phyloP scores from a whole-genome alignment of 2,113 vertebrate genomes.

The Pygoscelis adeliae region DNA sequence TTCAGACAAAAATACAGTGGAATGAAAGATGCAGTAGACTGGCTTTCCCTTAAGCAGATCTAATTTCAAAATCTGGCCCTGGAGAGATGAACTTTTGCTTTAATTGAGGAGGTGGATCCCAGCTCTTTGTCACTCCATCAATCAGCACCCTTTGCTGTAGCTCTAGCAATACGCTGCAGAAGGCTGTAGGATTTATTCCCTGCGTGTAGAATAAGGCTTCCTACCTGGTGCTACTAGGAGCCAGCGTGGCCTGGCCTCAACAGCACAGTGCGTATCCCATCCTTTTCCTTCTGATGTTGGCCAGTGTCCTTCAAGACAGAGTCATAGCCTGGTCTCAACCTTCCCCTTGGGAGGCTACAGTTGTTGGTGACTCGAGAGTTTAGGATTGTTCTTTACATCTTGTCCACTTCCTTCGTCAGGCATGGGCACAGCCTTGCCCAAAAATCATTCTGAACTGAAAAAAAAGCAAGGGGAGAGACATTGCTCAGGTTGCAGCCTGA shows the following conservation, averaged over 20 bases:
- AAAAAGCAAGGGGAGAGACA: neutral
- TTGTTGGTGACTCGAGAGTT: neutral
- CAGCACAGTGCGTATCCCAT: neutral
- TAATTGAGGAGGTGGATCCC: conserved; percentile 65
- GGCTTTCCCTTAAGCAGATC: conserved; percentile 58
- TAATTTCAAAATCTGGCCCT: conserved; percentile 50
- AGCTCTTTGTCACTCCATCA: conserved; percentile 52
- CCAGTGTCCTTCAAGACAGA: neutral
- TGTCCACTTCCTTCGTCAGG: neutral
- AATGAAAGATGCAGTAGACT: conserved; percentile 59
- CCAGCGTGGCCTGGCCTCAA: fast-evolving
- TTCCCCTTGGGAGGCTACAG: neutral
- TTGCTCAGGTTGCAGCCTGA: neutral
- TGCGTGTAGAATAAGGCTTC: neutral
- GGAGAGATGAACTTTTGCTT: conserved; percentile 48
- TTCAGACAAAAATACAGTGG: conserved; percentile 36
- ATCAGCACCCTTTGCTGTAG: conserved; percentile 51
- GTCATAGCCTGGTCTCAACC: neutral
- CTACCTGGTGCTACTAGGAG: neutral
- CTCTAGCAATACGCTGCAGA: neutral
- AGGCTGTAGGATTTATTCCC: neutral
- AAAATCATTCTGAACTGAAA: neutral
- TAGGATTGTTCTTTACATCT: neutral
- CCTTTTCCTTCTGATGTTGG: neutral
- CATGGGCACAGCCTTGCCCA: neutral